Evolutionary conservation across 2,797 vertebrate genomes (phyloP).

Genomic region (Echeneis naucrates): DNA sequence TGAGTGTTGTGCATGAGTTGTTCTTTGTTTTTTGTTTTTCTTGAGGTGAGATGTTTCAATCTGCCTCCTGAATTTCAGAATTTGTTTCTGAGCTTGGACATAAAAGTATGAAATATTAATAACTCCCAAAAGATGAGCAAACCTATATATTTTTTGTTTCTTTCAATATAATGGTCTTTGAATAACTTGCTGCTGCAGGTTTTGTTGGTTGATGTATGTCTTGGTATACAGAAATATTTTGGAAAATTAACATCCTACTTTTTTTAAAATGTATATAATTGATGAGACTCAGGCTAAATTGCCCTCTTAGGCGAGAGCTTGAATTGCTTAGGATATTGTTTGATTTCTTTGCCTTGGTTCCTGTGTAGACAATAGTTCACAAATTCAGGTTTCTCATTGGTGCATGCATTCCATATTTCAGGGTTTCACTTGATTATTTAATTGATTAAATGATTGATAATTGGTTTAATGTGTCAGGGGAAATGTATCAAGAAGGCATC

Average conservation of each 20-base stretch:
- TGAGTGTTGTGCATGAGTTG: constrained; percentile 64
- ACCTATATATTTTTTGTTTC: neutral
- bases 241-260: neutral
- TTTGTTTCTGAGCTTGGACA: neutral
- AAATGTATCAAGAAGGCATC: too few species aligned
- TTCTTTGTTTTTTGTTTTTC: too few species aligned
- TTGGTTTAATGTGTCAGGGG: too few species aligned
- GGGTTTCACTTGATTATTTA: too few species aligned
- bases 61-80: neutral
- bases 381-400: too few species aligned
- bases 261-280: neutral
- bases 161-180: neutral
- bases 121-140: neutral
- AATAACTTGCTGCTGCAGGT: neutral
- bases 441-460: too few species aligned
- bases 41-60: constrained; percentile 8
- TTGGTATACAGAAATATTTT: neutral
- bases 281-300: neutral
- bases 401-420: too few species aligned
- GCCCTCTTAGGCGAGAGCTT: too few species aligned
- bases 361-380: too few species aligned
- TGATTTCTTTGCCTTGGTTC: too few species aligned
- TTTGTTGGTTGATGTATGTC: constrained; percentile 1
- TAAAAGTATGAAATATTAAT: neutral
- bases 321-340: too few species aligned